Evolutionary conservation across 1,140 invertebrate species (phyloP).

Genomic region (Drepana arcuata): DNA sequence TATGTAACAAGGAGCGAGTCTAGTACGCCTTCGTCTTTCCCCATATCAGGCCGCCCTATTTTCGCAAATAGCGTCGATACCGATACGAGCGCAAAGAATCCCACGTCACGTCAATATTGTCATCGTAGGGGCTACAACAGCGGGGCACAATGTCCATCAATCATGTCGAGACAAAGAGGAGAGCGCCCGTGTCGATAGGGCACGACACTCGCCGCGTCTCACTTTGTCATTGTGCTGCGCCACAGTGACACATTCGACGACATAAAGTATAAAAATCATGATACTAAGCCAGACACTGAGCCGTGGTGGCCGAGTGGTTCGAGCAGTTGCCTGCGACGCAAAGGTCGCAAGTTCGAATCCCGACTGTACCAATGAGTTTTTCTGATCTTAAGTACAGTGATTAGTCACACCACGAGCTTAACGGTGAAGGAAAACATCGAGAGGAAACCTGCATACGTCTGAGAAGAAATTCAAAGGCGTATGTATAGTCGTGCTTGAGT

Average conservation of each 20-base stretch:
- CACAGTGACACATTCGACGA: not conserved
- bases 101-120: constrained; percentile 16
- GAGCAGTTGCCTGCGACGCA: too few relatives aligned
- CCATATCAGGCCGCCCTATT: not conserved
- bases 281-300: not conserved
- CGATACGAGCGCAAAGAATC: constrained; percentile 4
- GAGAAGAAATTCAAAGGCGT: too few relatives aligned
- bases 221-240: constrained; percentile 18
- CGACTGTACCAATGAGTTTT: not conserved
- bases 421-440: too few relatives aligned
- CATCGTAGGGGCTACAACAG: constrained; percentile 14
- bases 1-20: too few relatives aligned
- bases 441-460: too few relatives aligned
- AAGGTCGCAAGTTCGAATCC: too few relatives aligned
- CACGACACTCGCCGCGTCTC: constrained; percentile 17
- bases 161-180: constrained; percentile 33
- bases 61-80: constrained; percentile 3
- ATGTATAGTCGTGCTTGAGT: too few relatives aligned
- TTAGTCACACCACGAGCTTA: too few relatives aligned
- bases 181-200: constrained; percentile 23
- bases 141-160: constrained; percentile 19
- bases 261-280: not conserved
- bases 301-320: too few relatives aligned
- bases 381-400: not conserved
- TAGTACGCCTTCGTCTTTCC: too few relatives aligned